Conservation (phyloP, 1,140 invertebrate species). For the Cotesia glomerata region DNA sequence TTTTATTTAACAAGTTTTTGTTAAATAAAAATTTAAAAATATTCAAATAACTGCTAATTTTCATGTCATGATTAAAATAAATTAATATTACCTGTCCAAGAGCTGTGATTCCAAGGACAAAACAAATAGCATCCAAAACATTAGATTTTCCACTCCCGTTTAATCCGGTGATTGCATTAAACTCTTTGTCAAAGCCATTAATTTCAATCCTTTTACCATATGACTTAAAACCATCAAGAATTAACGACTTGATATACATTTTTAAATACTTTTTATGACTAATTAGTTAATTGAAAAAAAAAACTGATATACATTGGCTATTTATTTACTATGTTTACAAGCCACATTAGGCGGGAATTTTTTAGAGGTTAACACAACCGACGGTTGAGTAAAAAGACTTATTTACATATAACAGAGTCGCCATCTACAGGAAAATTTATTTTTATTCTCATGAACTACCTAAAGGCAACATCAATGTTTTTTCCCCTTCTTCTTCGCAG, state of each 20-base stretch:
- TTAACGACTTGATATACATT: slow-evolving; percentile 95
- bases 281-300: no score
- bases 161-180: slow-evolving; percentile 98
- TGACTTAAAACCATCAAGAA: slow-evolving; percentile 98
- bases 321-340: no score
- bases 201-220: slow-evolving; percentile 94
- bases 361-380: no score
- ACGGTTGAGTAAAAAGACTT: no score
- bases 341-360: no score
- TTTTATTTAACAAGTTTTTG: slow-evolving; percentile 30
- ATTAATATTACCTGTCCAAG: slow-evolving; percentile 77
- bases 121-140: slow-evolving; percentile 97
- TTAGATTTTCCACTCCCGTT: slow-evolving; percentile 99
- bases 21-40: slow-evolving; percentile 3
- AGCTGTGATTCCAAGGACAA: slow-evolving; percentile 96
- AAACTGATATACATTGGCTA: no score
- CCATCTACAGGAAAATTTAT: no score
- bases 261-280: slow-evolving; percentile 32
- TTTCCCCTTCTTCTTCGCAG: no score
- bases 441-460: no score
- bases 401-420: no score
- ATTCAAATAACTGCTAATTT: slow-evolving; percentile 5
- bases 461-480: no score
- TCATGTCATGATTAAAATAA: neutral
- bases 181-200: slow-evolving; percentile 91